These are phyloP conservation scores for Agrilus cyanescens DNA, from an alignment of 2,888 invertebrate genomes.

Conservation along the genomic window DNA sequence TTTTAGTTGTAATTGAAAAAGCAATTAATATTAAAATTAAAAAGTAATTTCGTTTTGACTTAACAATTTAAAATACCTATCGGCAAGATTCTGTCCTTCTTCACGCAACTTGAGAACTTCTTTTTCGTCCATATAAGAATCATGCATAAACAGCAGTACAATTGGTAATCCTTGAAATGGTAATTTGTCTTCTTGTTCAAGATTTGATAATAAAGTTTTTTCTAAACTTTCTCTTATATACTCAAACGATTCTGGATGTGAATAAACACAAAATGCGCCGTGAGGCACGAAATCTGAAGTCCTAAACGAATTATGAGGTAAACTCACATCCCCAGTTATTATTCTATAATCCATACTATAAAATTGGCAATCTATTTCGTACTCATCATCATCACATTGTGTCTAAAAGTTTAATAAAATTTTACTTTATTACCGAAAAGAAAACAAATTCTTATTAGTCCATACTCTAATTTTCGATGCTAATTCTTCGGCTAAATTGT, in stretches of 20 bases:
- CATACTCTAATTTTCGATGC: conserved; percentile 64
- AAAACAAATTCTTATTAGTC: background rate
- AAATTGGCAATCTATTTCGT: conserved; percentile 63
- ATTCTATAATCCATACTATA: conserved; percentile 78
- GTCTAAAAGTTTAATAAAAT: conserved; percentile 37
- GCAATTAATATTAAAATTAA: too few species aligned
- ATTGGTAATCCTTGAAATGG: conserved; percentile 80
- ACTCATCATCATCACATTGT: conserved; percentile 80
- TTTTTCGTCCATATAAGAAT: conserved; percentile 69
- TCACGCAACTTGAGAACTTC: conserved; percentile 75
- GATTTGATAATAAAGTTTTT: conserved; percentile 77
- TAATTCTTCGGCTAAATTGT: conserved; percentile 77
- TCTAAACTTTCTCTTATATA: conserved; percentile 85
- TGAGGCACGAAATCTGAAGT: conserved; percentile 82
- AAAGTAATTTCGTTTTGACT: too few species aligned
- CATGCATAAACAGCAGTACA: conserved; percentile 83
- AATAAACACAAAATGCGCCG: conserved; percentile 83
- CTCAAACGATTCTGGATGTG: conserved; percentile 83
- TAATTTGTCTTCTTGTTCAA: conserved; percentile 79
- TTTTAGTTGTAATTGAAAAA: too few species aligned
- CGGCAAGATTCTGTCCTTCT: conserved; percentile 81
- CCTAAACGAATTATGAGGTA: conserved; percentile 68
- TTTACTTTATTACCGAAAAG: conserved; percentile 1
- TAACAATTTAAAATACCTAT: conserved; percentile 54
- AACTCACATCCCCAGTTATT: conserved; percentile 73